Evolutionary conservation across 1,140 invertebrate genomes (phyloP).

Genomic region (Zaprionus inermis): DNA sequence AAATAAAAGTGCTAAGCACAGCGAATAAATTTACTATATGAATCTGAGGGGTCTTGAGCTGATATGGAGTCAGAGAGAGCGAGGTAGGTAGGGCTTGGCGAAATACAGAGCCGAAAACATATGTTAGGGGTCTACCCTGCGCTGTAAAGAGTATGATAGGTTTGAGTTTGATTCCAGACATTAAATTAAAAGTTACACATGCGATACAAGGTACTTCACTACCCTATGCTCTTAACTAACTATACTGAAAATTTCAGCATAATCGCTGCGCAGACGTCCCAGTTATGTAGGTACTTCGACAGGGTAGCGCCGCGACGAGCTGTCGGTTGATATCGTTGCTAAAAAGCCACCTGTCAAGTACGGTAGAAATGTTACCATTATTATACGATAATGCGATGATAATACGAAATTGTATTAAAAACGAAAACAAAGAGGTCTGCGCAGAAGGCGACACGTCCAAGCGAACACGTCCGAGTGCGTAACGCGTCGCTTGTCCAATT

Average conservation of each 20-base stretch:
- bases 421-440: background rate
- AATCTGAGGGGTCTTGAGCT: background rate
- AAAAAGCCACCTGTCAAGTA: slow-evolving; percentile 30
- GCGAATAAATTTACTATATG: slow-evolving; percentile 6
- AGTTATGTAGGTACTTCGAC: no score
- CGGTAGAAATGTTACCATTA: slow-evolving; percentile 19
- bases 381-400: background rate
- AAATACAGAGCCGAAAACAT: background rate
- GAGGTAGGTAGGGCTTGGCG: no score
- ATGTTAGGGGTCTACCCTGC: background rate
- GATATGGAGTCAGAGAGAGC: background rate
- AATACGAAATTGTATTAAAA: background rate
- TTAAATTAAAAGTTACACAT: background rate
- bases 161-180: no score
- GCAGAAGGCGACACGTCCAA: slow-evolving; percentile 30
- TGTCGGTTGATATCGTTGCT: no score
- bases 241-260: no score
- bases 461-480: slow-evolving; percentile 41
- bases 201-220: no score
- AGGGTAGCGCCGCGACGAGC: background rate
- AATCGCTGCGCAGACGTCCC: no score
- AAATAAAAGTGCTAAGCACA: slow-evolving; percentile 10
- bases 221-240: no score
- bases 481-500: slow-evolving; percentile 14
- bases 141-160: background rate